Evolutionary conservation across 2,113 vertebrate genomes (phyloP).

Genomic region (Diadophis punctatus): DNA sequence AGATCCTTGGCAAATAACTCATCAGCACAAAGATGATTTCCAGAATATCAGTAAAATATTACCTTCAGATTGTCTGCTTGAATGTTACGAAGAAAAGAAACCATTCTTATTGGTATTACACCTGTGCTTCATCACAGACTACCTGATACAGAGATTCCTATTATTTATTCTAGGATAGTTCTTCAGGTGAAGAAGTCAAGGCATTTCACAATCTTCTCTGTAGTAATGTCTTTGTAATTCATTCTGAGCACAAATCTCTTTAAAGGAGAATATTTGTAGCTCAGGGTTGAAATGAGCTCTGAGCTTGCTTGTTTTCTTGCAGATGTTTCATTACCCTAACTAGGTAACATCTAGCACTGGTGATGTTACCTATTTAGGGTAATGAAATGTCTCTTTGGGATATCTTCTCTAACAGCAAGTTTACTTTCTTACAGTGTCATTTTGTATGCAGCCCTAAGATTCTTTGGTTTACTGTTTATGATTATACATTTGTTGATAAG

Average conservation of each 20-base stretch:
- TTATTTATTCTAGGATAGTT: not conserved
- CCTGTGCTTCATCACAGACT: not conserved
- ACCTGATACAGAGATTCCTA: not conserved
- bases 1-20: not conserved
- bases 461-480: not conserved
- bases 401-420: not conserved
- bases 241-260: not conserved
- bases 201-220: not conserved
- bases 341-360: too few relatives aligned
- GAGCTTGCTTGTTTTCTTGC: too few relatives aligned
- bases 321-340: too few relatives aligned
- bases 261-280: too few relatives aligned
- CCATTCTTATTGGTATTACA: not conserved
- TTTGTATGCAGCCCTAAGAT: not conserved
- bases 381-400: not conserved
- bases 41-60: not conserved
- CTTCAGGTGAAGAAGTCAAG: not conserved
- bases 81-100: not conserved
- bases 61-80: not conserved
- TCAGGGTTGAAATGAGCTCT: too few relatives aligned
- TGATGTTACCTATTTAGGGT: too few relatives aligned
- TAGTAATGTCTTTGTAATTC: not conserved
- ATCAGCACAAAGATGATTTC: not conserved
- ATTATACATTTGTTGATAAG: not conserved
- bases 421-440: not conserved